A percentile compares a stretch with the other conserved stretches of the same genome.
Evolutionary conservation across 2,888 invertebrate species (phyloP).

Genomic region (Eristalis intricaria): DNA sequence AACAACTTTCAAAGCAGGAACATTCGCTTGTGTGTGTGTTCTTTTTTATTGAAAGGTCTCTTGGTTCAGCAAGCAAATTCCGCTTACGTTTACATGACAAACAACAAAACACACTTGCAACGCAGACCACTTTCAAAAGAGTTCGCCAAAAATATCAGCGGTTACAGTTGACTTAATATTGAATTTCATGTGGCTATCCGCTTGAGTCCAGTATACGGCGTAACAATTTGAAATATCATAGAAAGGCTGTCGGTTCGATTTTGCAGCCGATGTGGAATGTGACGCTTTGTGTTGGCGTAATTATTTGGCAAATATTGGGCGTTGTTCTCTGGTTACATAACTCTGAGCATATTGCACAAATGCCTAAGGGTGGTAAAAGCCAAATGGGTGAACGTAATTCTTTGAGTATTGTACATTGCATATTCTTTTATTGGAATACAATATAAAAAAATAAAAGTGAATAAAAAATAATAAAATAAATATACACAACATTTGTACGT

Average conservation of each 20-base stretch:
- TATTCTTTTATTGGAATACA: conserved; percentile 12
- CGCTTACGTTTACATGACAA: conserved; percentile 37
- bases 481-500: background rate
- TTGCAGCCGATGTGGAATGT: conserved; percentile 22
- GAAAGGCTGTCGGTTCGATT: conserved; percentile 21
- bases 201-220: conserved; percentile 13
- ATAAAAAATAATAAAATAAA: conserved; percentile 8
- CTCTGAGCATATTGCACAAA: conserved; percentile 24
- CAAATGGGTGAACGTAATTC: background rate
- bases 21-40: background rate
- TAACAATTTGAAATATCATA: conserved; percentile 6
- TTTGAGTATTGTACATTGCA: conserved; percentile 23
- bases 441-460: background rate
- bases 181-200: conserved; percentile 35
- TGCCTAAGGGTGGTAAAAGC: background rate
- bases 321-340: conserved; percentile 43
- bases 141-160: conserved; percentile 28
- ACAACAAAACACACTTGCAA: background rate
- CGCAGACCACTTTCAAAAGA: conserved; percentile 19
- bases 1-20: conserved; percentile 41
- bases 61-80: conserved; percentile 8
- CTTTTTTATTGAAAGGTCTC: conserved; percentile 17
- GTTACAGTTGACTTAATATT: conserved; percentile 59
- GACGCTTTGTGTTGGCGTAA: conserved; percentile 14
- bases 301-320: conserved; percentile 34